A percentile compares a stretch with the other conserved stretches of the same genome.
Evolutionary conservation across 2,888 invertebrate species (phyloP).

Genomic region (Agonopterix heracliana): DNA sequence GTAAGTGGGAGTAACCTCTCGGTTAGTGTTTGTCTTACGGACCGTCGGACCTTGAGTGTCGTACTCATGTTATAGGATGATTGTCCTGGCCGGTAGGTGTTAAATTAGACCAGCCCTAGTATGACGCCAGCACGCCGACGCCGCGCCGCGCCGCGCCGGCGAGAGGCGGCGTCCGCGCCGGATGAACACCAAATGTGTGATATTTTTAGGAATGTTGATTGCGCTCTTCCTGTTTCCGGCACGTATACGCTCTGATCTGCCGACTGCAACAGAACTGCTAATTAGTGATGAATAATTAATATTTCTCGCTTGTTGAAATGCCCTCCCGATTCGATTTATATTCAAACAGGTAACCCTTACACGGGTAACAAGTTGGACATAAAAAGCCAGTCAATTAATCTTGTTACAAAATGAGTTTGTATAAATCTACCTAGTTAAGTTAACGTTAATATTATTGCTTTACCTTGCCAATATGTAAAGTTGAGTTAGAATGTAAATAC

Average conservation of each 20-base stretch:
- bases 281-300: conserved; percentile 69
- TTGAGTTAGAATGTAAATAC: no score
- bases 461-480: background rate
- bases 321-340: conserved; percentile 28
- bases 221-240: conserved; percentile 73
- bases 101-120: background rate
- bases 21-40: no score
- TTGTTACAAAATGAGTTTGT: background rate
- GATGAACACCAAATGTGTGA: conserved; percentile 74
- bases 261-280: conserved; percentile 53
- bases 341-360: background rate
- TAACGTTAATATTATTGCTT: background rate
- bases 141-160: conserved; percentile 21
- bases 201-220: conserved; percentile 76
- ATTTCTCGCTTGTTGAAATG: conserved; percentile 42
- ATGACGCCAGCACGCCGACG: conserved; percentile 7
- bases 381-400: no score
- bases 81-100: background rate
- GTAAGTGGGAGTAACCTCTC: no score
- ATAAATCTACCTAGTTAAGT: background rate
- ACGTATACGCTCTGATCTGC: conserved; percentile 54
- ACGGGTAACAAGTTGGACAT: background rate
- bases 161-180: conserved; percentile 27
- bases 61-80: background rate
- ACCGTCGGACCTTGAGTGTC: no score